Evolutionary conservation across 2,888 invertebrate genomes (phyloP), one percentile per base, ranked within the genome.

Genomic region (Ormyrus labotus): DNA sequence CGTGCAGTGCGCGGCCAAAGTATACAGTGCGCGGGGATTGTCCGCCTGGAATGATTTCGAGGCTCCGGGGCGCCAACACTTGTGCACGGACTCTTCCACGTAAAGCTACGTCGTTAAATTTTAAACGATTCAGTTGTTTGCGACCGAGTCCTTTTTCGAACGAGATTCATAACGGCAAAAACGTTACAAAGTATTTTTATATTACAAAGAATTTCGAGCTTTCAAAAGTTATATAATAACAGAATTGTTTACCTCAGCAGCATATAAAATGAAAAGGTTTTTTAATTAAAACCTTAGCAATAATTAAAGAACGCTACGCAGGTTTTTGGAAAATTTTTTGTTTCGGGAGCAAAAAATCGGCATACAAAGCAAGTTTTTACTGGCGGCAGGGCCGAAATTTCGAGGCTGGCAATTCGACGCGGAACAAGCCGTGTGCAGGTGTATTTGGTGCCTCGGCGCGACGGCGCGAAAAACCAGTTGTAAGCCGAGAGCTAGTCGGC

Each of bases 401-500:
- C 19, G 47, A 47, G 1, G 6, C 7, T 0, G 63, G n/a, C 9
- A 45, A 67, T 48, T 10, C 11, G 7, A 50, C 71, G 11, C 45
- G 71, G 71, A 71, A 71, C 6, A 50, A 7, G 9, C 71, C 60
- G 10, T 65, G 19, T 65, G 19, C 70, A 19, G 1, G 10, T 53
- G 61, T 45, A 6, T 60, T 11, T 48, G 48, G 55, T 48, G 51
- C 13, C 55, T 64, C 55, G 48, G 34, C 34, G 19, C 19, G 19
- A 1, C 19, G 19, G 4, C 34, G 61, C 71, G 71, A 74, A 68
- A 69, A 76, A 76, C 68, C 68, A 69, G 76, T 76, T 76, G 68
- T 68, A 76, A 65, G 58, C 63, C 74, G 58, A 74, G 19, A 19
- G 74, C 74, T 74, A 76, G 68, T 55, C 47, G 51, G 69, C 60